phyloP scores from a whole-genome alignment of 2,797 vertebrate genomes.

The Vireo griseus region DNA sequence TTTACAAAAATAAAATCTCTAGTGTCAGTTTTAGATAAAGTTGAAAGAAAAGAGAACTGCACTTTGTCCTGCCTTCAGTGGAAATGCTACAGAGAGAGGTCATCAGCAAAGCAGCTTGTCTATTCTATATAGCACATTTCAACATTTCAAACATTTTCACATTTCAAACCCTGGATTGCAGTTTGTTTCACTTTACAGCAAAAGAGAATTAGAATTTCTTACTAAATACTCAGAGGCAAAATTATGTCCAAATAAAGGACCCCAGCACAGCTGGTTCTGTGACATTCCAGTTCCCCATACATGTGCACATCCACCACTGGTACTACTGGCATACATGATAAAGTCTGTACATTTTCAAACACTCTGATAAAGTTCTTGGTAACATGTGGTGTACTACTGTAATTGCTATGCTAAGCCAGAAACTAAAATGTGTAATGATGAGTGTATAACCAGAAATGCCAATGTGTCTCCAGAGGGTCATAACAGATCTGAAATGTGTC shows the following conservation, averaged over 20 bases:
- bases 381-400: not conserved
- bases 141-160: no score
- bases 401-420: not conserved
- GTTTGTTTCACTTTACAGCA: not conserved
- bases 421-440: not conserved
- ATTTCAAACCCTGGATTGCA: not conserved
- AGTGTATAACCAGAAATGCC: not conserved
- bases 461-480: not conserved
- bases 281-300: not conserved
- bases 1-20: not conserved
- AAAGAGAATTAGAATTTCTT: not conserved
- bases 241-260: not conserved
- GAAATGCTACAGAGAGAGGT: not conserved
- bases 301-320: not conserved
- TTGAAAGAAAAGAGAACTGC: not conserved
- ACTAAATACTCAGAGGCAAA: not conserved
- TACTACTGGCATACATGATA: not conserved
- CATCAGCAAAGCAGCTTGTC: not conserved
- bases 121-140: not conserved
- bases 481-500: not conserved
- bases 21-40: not conserved
- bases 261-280: not conserved
- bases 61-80: not conserved
- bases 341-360: not conserved
- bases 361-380: not conserved